Percentiles rank a stretch among this genome's conserved stretches.
These are phyloP conservation scores for Atherinosoma microstoma DNA, from an alignment of 2,797 vertebrate genomes.

Conservation along the genomic window DNA sequence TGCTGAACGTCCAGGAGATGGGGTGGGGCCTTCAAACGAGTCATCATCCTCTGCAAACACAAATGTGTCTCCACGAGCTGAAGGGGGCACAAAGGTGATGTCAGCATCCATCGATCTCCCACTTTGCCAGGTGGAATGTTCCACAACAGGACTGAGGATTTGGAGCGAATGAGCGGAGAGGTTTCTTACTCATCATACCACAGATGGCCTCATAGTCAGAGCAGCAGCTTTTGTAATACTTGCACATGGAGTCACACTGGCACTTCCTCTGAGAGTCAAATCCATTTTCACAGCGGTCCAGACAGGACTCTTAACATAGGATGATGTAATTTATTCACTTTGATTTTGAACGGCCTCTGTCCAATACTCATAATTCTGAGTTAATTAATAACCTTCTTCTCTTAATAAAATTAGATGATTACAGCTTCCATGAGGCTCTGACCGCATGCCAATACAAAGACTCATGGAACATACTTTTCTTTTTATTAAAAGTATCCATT, in stretches of 20 bases:
- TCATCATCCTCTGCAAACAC: constrained; percentile 86
- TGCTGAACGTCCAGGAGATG: fast-evolving
- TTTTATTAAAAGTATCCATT: not conserved
- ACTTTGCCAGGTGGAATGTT: not conserved
- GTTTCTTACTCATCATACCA: constrained; percentile 84
- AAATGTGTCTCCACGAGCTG: constrained; percentile 93
- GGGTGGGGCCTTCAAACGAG: constrained; percentile 44
- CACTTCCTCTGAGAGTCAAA: constrained; percentile 84
- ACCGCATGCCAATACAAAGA: not conserved
- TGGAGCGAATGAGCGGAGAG: not conserved
- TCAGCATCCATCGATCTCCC: not conserved
- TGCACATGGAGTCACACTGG: constrained; percentile 93
- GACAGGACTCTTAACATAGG: constrained; percentile 87
- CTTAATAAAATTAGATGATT: constrained; percentile 26
- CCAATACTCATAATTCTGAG: not conserved
- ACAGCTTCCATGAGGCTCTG: constrained; percentile 23
- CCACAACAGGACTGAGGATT: not conserved
- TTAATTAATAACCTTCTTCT: not conserved
- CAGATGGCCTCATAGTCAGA: constrained; percentile 84
- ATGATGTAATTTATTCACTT: constrained; percentile 6
- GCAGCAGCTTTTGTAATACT: constrained; percentile 95
- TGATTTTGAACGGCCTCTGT: not conserved
- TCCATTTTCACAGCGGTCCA: constrained; percentile 86
- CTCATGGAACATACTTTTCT: not conserved
- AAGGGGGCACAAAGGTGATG: constrained; percentile 25